Percentiles rank a stretch among this genome's conserved stretches.
Evolutionary conservation across 2,888 invertebrate genomes (phyloP).

Genomic region (Melanostoma mellinum): DNA sequence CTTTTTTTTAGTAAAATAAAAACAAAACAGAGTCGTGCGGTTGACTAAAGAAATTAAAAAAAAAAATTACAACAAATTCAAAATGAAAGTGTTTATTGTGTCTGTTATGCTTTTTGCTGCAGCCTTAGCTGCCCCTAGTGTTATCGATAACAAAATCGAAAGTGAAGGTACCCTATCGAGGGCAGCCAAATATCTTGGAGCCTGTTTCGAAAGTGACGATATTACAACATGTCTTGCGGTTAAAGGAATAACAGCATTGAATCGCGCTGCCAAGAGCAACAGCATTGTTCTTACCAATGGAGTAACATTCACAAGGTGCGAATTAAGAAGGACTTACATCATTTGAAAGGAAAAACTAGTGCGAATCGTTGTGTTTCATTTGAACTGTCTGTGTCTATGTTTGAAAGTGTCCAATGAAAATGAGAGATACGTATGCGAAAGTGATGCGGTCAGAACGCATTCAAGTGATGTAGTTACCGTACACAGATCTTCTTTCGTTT

Average conservation of each 20-base stretch:
- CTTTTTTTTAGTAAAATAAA: background rate
- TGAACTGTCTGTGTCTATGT: too few relatives aligned
- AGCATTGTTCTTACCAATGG: constrained; percentile 85
- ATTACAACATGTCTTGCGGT: constrained; percentile 84
- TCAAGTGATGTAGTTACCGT: too few relatives aligned
- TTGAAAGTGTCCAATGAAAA: too few relatives aligned
- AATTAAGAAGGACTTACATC: constrained; percentile 37
- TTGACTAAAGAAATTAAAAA: constrained; percentile 55
- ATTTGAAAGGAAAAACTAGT: background rate
- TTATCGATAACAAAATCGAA: constrained; percentile 82
- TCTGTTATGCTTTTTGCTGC: constrained; percentile 77
- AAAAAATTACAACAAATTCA: constrained; percentile 53
- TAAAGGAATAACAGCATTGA: constrained; percentile 84
- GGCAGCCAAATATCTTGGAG: constrained; percentile 80
- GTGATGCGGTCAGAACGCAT: too few relatives aligned
- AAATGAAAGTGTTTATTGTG: constrained; percentile 80
- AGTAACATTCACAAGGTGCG: constrained; percentile 84
- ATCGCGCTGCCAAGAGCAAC: constrained; percentile 84
- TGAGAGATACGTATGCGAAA: too few relatives aligned
- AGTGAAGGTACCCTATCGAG: constrained; percentile 80
- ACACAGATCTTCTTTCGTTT: background rate
- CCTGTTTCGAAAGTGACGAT: constrained; percentile 82
- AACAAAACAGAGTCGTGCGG: constrained; percentile 48
- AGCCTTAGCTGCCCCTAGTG: constrained; percentile 79
- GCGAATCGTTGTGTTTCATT: too few relatives aligned